These are phyloP conservation scores for Isurus oxyrinchus DNA, from an alignment of 2,113 vertebrate species.

Conservation along the genomic window DNA sequence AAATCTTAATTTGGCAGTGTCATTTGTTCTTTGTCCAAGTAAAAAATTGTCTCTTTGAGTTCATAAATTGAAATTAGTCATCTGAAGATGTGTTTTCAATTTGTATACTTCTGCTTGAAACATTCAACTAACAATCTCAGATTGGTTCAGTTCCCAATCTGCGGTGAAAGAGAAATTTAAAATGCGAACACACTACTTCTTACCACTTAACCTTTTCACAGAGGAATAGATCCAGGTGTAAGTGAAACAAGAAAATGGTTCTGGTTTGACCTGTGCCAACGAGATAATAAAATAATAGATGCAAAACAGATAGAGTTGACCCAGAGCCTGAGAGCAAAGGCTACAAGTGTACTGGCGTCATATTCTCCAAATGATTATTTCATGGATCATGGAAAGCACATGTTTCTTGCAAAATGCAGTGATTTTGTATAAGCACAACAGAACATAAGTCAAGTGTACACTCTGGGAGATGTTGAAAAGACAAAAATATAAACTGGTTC, in stretches of 20 bases:
- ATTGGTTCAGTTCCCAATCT: neutral
- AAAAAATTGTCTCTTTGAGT: neutral
- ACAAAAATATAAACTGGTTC: neutral
- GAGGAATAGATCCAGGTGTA: neutral
- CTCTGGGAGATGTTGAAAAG: neutral
- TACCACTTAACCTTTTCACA: neutral
- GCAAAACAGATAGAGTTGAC: neutral
- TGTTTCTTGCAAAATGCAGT: neutral
- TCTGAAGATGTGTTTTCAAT: slow-evolving; percentile 1
- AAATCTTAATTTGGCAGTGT: neutral
- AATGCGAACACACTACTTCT: neutral
- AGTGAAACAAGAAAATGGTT: neutral
- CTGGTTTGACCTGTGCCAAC: neutral
- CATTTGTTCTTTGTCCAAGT: neutral
- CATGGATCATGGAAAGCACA: neutral
- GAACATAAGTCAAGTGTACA: neutral
- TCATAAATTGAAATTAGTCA: slow-evolving; percentile 1
- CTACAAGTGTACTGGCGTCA: neutral
- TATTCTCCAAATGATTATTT: neutral
- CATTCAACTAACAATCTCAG: neutral
- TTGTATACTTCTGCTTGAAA: neutral
- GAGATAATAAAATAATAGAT: neutral
- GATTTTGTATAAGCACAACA: neutral
- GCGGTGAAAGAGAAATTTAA: neutral
- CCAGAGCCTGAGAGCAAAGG: neutral